Percentiles rank a stretch among this genome's conserved stretches.
Evolutionary conservation across 2,113 vertebrate species (phyloP).

Genomic region (Mirounga angustirostris): DNA sequence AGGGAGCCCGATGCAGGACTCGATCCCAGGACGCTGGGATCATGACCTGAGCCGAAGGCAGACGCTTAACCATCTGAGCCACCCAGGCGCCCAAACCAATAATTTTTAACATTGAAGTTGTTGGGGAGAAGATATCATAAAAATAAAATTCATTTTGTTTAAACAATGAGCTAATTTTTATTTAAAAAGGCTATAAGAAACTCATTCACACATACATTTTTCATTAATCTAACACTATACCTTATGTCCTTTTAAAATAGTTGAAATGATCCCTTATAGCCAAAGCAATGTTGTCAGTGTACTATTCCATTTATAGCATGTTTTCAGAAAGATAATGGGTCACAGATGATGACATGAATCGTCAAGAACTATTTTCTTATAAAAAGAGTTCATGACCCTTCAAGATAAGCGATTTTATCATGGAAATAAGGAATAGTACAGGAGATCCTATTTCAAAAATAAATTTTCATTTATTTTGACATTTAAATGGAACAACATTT

Average conservation of each 20-base stretch:
- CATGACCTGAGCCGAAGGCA: no score
- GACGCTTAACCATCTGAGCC: no score
- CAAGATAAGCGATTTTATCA: slow-evolving; percentile 53
- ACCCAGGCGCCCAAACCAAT: background rate
- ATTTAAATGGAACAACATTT: slow-evolving; percentile 50
- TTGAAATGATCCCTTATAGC: background rate
- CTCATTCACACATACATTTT: background rate
- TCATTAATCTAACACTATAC: background rate
- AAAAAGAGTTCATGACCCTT: slow-evolving; percentile 43
- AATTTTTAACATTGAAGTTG: background rate
- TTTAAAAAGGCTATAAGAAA: slow-evolving; percentile 19
- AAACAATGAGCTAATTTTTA: background rate
- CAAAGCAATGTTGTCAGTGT: background rate
- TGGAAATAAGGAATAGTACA: slow-evolving; percentile 45
- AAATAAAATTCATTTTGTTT: slow-evolving; percentile 30
- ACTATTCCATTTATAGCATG: background rate
- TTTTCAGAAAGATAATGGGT: slow-evolving; percentile 33
- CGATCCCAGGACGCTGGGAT: no score
- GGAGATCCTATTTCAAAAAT: slow-evolving; percentile 47
- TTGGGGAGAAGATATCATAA: background rate
- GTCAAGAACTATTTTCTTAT: background rate
- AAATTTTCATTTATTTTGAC: slow-evolving; percentile 16
- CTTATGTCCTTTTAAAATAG: slow-evolving; percentile 24
- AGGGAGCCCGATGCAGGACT: no score
- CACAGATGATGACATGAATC: slow-evolving; percentile 42